Conservation (phyloP, 2,888 invertebrate genomes). For the Pemphredon lugubris region DNA sequence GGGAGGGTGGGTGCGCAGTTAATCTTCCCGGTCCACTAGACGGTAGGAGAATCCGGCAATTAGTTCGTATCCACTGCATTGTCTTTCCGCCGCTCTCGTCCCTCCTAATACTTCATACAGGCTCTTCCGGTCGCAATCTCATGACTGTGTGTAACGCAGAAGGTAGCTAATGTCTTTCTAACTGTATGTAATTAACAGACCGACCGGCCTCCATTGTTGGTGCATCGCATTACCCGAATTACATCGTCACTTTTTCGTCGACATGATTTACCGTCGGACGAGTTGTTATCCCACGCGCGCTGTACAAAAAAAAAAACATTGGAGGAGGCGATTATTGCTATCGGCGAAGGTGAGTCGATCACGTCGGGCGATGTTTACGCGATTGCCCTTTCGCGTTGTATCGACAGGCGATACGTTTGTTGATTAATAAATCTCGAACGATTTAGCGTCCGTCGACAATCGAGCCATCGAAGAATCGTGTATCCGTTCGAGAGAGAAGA, state of each 20-base stretch:
- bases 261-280: background rate
- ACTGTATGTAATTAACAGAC: constrained; percentile 60
- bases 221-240: background rate
- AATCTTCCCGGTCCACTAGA: constrained; percentile 78
- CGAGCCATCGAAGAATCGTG: too few relatives aligned
- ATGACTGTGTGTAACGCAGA: constrained; percentile 45
- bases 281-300: too few relatives aligned
- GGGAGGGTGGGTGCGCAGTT: constrained; percentile 64
- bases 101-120: constrained; percentile 62
- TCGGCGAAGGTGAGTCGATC: too few relatives aligned
- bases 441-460: too few relatives aligned
- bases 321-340: too few relatives aligned
- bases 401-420: too few relatives aligned
- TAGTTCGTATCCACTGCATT: constrained; percentile 76
- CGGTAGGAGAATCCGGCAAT: constrained; percentile 77
- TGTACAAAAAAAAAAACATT: too few relatives aligned
- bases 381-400: too few relatives aligned
- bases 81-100: constrained; percentile 64
- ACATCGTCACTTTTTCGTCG: background rate
- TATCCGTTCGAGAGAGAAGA: constrained; percentile 1
- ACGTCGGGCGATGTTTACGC: too few relatives aligned
- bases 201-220: constrained; percentile 25
- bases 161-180: constrained; percentile 56
- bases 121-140: constrained; percentile 59
- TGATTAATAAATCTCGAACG: too few relatives aligned